phyloP scores from a whole-genome alignment of 2,797 vertebrate species.

The Rhinichthys osculus region DNA sequence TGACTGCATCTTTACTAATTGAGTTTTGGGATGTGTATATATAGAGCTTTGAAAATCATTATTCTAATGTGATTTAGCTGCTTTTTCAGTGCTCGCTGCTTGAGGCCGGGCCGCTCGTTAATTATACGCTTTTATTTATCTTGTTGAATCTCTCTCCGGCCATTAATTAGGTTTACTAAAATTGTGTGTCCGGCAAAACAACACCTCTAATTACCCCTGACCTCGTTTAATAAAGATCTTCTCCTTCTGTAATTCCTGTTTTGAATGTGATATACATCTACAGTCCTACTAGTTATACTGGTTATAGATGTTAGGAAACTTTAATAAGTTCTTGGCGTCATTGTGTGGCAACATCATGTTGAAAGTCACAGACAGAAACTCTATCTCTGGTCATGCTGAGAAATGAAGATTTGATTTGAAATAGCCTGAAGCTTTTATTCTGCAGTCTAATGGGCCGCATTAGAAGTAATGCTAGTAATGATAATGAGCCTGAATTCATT shows the following conservation, averaged over 20 bases:
- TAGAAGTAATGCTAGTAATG: slow-evolving; percentile 17
- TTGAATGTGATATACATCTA: not conserved
- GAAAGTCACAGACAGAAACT: not conserved
- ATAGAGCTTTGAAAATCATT: not conserved
- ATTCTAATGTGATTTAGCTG: not conserved
- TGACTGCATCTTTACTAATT: not conserved
- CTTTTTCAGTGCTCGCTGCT: not conserved
- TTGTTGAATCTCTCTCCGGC: slow-evolving; percentile 20
- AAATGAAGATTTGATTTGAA: not conserved
- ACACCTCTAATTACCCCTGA: slow-evolving; percentile 29
- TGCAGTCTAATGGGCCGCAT: not conserved
- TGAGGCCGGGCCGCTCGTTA: not conserved
- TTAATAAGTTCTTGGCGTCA: not conserved
- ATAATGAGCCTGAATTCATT: slow-evolving; percentile 44
- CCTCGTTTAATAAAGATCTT: slow-evolving; percentile 10
- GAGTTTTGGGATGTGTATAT: not conserved
- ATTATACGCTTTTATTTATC: slow-evolving; percentile 8
- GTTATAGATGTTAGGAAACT: slow-evolving; percentile 4
- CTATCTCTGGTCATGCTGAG: not conserved
- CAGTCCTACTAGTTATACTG: not conserved
- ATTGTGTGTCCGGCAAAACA: slow-evolving; percentile 16
- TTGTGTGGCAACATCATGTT: not conserved
- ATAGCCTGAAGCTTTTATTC: not conserved
- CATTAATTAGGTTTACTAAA: slow-evolving; percentile 29
- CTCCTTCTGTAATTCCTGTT: not conserved